Percentiles rank a stretch among this genome's conserved stretches.
phyloP scores from a whole-genome alignment of 1,140 invertebrate genomes.

The Diachasmimorpha longicaudata region DNA sequence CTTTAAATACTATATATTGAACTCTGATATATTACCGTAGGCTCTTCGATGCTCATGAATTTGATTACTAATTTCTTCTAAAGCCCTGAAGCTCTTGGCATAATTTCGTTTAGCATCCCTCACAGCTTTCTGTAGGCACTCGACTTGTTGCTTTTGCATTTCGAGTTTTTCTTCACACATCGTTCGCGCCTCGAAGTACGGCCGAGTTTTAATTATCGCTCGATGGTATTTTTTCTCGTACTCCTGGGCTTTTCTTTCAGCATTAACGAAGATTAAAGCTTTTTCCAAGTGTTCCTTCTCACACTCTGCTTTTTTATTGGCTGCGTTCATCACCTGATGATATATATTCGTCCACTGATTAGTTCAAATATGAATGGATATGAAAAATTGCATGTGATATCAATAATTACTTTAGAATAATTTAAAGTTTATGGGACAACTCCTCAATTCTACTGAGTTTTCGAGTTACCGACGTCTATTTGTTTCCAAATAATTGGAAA shows the following conservation, averaged over 20 bases:
- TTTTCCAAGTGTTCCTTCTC: constrained; percentile 84
- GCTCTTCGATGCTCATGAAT: constrained; percentile 78
- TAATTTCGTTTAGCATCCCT: constrained; percentile 81
- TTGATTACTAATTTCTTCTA: constrained; percentile 93
- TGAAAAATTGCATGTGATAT: too few species aligned
- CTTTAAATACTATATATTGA: background rate
- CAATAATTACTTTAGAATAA: too few species aligned
- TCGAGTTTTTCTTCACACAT: constrained; percentile 86
- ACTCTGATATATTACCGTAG: constrained; percentile 48
- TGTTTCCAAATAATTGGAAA: too few species aligned
- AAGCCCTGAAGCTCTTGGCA: constrained; percentile 79
- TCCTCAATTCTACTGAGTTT: too few species aligned
- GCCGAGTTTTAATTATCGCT: constrained; percentile 83
- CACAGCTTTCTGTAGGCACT: constrained; percentile 79
- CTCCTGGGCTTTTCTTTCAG: constrained; percentile 77
- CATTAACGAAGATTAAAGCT: constrained; percentile 76
- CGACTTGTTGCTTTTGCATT: constrained; percentile 84
- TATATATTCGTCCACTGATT: too few species aligned
- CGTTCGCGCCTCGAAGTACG: constrained; percentile 90
- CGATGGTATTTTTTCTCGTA: constrained; percentile 79
- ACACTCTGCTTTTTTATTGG: constrained; percentile 85
- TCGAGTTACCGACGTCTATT: too few species aligned
- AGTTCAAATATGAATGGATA: constrained; percentile 29
- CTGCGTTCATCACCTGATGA: constrained; percentile 89
- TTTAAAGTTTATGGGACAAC: too few species aligned